phyloP scores from a whole-genome alignment of 2,797 vertebrate genomes.

The Rhinella marina region DNA sequence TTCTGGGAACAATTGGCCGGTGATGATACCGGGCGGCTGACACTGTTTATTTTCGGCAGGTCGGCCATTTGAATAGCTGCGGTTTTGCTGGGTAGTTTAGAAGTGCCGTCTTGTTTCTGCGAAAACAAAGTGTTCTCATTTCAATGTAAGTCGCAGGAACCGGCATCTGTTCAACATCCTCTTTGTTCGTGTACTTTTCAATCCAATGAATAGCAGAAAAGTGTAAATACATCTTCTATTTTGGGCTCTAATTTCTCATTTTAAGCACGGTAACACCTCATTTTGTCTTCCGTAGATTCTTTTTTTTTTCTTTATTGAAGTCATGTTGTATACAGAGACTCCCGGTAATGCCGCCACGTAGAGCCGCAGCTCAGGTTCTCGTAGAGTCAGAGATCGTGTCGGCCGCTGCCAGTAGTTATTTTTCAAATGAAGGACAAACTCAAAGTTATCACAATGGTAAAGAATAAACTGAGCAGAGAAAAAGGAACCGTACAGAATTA shows the following conservation, averaged over 20 bases:
- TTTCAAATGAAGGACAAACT: constrained; percentile 4
- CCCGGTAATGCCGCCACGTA: not conserved
- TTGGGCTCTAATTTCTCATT: constrained; percentile 48
- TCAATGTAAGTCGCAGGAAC: constrained; percentile 38
- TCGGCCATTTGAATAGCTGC: constrained; percentile 52
- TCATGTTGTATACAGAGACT: constrained; percentile 13
- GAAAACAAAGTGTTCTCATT: constrained; percentile 59
- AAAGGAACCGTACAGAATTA: not conserved
- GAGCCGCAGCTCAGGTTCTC: not conserved
- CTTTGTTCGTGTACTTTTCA: constrained; percentile 58
- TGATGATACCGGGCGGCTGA: constrained; percentile 44
- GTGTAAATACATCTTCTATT: constrained; percentile 53
- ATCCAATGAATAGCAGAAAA: constrained; percentile 44
- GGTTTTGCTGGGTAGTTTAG: constrained; percentile 51
- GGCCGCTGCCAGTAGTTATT: not conserved
- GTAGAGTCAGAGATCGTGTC: not conserved
- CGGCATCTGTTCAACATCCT: constrained; percentile 42
- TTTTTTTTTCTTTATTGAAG: constrained; percentile 53
- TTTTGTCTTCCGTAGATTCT: constrained; percentile 20
- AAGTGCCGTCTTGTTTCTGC: constrained; percentile 48
- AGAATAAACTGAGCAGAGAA: not conserved
- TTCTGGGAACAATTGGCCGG: constrained; percentile 47
- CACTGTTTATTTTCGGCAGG: constrained; percentile 59
- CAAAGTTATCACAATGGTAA: not conserved
- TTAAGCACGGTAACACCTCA: constrained; percentile 29